These are phyloP conservation scores for Pangasianodon gigas DNA, from an alignment of 2,113 vertebrate species.

Conservation along the genomic window DNA sequence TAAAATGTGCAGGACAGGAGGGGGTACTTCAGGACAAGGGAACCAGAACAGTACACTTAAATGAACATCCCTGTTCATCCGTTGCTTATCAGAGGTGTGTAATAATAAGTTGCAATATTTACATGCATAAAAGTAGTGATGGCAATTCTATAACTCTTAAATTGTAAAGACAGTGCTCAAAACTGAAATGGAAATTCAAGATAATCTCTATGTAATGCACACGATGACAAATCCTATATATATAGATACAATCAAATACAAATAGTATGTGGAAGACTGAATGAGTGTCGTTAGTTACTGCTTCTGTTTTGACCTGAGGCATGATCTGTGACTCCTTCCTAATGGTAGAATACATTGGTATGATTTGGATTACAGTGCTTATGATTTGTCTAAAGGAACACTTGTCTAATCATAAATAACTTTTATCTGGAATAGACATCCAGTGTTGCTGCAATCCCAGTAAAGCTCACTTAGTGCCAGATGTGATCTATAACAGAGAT, in stretches of 20 bases:
- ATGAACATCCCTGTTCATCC: neutral
- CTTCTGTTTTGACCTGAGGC: neutral
- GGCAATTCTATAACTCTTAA: neutral
- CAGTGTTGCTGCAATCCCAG: neutral
- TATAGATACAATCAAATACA: neutral
- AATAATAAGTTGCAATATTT: neutral
- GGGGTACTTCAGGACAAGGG: neutral
- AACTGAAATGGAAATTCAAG: neutral
- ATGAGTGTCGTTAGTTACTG: neutral
- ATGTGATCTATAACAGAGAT: neutral
- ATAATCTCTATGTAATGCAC: slow-evolving; percentile 5
- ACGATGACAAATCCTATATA: neutral
- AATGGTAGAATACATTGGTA: neutral
- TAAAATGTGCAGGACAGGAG: neutral
- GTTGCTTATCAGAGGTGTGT: neutral
- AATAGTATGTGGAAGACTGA: neutral
- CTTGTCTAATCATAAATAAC: neutral
- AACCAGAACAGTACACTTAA: neutral
- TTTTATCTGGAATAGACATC: neutral
- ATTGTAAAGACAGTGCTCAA: neutral
- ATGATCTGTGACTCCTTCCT: neutral
- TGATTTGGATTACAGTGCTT: neutral
- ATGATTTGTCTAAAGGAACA: neutral
- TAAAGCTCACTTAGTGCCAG: neutral
- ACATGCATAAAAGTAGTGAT: neutral